phyloP scores from a whole-genome alignment of 2,888 invertebrate genomes.

The Chorisops tibialis region DNA sequence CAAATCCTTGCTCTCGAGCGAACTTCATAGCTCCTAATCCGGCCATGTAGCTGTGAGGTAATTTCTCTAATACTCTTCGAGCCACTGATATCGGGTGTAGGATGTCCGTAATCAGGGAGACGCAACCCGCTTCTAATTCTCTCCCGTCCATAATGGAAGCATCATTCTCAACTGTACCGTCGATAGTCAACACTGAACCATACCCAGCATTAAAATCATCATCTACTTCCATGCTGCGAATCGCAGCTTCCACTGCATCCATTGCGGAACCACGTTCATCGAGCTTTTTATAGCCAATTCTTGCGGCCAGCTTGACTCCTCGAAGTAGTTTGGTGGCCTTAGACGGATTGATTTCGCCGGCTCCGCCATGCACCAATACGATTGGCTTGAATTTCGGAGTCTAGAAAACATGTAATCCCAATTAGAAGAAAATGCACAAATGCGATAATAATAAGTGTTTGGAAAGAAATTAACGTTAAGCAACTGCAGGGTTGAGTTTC shows the following conservation, averaged over 20 bases:
- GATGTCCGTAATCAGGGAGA: constrained; percentile 71
- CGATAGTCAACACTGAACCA: constrained; percentile 73
- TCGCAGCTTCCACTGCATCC: constrained; percentile 75
- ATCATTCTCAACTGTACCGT: constrained; percentile 81
- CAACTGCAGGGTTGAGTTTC: no score
- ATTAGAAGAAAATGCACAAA: no score
- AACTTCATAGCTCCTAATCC: constrained; percentile 71
- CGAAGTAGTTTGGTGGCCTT: constrained; percentile 59
- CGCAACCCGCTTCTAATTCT: constrained; percentile 66
- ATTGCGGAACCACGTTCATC: constrained; percentile 59
- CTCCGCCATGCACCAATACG: constrained; percentile 76
- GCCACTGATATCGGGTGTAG: constrained; percentile 74
- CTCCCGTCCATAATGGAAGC: constrained; percentile 78
- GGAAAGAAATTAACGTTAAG: no score
- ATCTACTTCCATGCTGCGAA: constrained; percentile 70
- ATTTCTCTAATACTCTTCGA: constrained; percentile 69
- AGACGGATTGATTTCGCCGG: constrained; percentile 67
- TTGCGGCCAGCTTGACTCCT: constrained; percentile 64
- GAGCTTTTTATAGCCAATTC: constrained; percentile 59
- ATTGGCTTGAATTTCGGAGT: constrained; percentile 53
- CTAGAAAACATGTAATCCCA: background rate
- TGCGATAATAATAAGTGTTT: no score
- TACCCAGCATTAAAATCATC: constrained; percentile 78
- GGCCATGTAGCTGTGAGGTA: constrained; percentile 69
- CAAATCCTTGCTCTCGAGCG: constrained; percentile 59